phyloP scores from a whole-genome alignment of 2,113 vertebrate species.

The Syngnathus floridae region DNA sequence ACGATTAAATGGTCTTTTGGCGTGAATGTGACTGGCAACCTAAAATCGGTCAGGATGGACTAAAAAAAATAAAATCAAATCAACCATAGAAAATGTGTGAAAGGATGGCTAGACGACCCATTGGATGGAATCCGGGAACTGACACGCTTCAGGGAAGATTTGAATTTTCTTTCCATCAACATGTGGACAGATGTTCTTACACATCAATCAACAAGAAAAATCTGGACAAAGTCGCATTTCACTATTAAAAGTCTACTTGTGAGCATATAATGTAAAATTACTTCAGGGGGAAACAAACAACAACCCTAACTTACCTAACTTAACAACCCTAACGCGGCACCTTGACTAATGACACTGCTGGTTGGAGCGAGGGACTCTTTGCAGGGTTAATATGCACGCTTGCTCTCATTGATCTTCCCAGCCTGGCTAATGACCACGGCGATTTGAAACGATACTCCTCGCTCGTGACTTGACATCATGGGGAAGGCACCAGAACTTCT shows the following conservation, averaged over 20 bases:
- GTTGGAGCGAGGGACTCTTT: conserved; percentile 43
- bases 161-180: not conserved
- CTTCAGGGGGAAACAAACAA: no score
- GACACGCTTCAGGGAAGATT: not conserved
- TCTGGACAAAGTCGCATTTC: no score
- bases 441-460: conserved; percentile 55
- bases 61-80: not conserved
- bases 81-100: not conserved
- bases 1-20: not conserved
- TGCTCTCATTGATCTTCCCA: conserved; percentile 57
- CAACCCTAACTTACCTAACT: no score
- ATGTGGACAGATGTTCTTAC: no score
- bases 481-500: conserved; percentile 44
- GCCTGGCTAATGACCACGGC: conserved; percentile 41
- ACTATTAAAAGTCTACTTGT: no score
- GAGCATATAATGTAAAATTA: not conserved
- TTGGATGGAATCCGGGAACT: not conserved
- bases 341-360: conserved; percentile 37
- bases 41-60: not conserved
- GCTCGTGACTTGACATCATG: conserved; percentile 44
- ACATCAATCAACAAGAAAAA: no score
- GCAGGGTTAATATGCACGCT: conserved; percentile 55
- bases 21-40: not conserved
- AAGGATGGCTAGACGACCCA: no score
- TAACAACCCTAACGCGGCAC: no score